These are phyloP conservation scores for Hirudo medicinalis DNA, from an alignment of 1,140 invertebrate genomes.

Conservation along the genomic window DNA sequence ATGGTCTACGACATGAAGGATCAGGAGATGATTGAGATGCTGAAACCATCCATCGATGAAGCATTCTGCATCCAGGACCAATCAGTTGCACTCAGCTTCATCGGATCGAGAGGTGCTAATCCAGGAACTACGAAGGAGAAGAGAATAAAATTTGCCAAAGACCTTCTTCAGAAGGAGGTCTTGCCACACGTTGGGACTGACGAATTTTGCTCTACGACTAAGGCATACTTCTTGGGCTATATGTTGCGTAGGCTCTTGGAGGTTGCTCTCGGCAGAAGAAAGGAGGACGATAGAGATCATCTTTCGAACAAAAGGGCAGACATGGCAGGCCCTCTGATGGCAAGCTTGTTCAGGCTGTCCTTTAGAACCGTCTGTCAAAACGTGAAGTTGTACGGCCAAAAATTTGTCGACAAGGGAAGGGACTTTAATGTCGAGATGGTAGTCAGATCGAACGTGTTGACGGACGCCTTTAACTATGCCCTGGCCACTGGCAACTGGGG, in stretches of 20 bases:
- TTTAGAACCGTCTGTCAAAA: slow-evolving; percentile 40
- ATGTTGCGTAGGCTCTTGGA: slow-evolving; percentile 91
- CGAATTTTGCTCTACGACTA: slow-evolving; percentile 97
- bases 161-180: slow-evolving; percentile 99
- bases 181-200: slow-evolving; percentile 86
- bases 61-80: slow-evolving; percentile 98
- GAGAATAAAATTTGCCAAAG: slow-evolving; percentile 92
- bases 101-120: slow-evolving; percentile 81
- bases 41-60: slow-evolving; percentile 90
- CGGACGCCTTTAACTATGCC: slow-evolving; percentile 91
- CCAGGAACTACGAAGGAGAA: slow-evolving; percentile 96
- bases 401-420: slow-evolving; percentile 93
- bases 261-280: slow-evolving; percentile 78
- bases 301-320: slow-evolving; percentile 96
- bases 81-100: slow-evolving; percentile 93
- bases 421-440: slow-evolving; percentile 93
- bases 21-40: slow-evolving; percentile 99
- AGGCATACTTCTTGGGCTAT: slow-evolving; percentile 87
- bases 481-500: slow-evolving; percentile 98
- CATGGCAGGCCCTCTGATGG: slow-evolving; percentile 83
- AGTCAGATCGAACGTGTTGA: slow-evolving; percentile 93
- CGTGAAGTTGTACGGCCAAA: slow-evolving; percentile 91
- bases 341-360: slow-evolving; percentile 73
- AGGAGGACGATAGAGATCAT: slow-evolving; percentile 96
- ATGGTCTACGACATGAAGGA: slow-evolving; percentile 98